Base-by-base conservation (phyloP, 1,140 invertebrate species). In the Leptestheria dahalacensis region DNA sequence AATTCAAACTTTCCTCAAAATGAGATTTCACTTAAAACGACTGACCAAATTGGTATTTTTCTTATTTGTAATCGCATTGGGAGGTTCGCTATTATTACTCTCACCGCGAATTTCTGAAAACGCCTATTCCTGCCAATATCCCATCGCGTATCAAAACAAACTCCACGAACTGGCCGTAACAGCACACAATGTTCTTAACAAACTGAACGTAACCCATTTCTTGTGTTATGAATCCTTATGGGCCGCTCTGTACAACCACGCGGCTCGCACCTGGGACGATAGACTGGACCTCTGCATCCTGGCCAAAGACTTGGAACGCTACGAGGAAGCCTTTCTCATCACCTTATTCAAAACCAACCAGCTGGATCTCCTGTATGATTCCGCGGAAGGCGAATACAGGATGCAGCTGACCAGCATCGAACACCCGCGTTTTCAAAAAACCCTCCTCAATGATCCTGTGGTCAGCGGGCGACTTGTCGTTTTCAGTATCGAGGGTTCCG, bases 151-250 rank as follows among this genome's bases (percentile, higher is more conserved):
- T 15, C 33, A 41, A 15, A 41, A 41, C 33, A 41, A 41, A 41
- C 33, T 41, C 15, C 33, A 41, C 33, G 33, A 41, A 15, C 53
- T 68, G 26, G 63, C 65, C 33, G 60, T 64, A 33, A 64, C 60
- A 54, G 25, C 29, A 0, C 65, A 69, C 53, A 52, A 47, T 21
- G 61, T 70, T 2, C 64, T 76, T 21, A 54, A 64, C n/a, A 63
- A 66, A 20, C 59, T 74, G 21, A 62, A 68, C 9, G 59, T 76
- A 1, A 66, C 68, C 4, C 71, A 77, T 65, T 76, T 74, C 60
- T 63, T 78, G 1, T 79, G 77, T 64, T 79, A 76, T 64, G 73
- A 74, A 24, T 71, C 71, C n/a, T 68, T 79, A 4, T 79, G 76
- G 75, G 75, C 74, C n/a, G 72, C 73, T 12, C 65, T 78, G 11